These are phyloP conservation scores for Tapera naevia DNA, from an alignment of 2,797 vertebrate species.

Conservation along the genomic window DNA sequence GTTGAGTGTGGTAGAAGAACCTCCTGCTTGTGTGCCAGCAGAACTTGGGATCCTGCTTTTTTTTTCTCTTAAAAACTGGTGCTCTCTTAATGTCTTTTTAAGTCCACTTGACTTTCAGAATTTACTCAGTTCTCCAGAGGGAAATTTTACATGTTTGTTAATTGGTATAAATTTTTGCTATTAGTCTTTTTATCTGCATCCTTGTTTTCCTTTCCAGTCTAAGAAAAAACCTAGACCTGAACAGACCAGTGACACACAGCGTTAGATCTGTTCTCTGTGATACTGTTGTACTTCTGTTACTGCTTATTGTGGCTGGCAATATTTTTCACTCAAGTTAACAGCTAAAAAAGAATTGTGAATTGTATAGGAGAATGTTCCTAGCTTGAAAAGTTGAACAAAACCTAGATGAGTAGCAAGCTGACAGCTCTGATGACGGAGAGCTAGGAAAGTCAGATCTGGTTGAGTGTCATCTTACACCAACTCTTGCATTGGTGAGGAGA, in stretches of 20 bases:
- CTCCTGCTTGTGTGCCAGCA: background rate
- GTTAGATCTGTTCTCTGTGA: background rate
- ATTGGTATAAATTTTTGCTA: background rate
- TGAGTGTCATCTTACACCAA: background rate
- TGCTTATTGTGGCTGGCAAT: background rate
- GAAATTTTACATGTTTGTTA: background rate
- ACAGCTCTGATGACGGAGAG: background rate
- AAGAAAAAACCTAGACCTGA: background rate
- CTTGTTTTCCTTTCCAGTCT: background rate
- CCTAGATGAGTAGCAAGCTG: background rate
- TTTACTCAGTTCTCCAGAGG: background rate
- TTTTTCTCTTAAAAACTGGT: background rate
- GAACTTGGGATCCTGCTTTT: background rate
- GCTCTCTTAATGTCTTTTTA: background rate
- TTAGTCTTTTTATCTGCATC: background rate
- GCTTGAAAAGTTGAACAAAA: background rate
- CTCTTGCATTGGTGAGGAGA: background rate
- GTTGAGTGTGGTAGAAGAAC: background rate
- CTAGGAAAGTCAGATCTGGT: background rate
- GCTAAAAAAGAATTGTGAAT: background rate
- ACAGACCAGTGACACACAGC: accelerated
- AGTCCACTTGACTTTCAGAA: background rate
- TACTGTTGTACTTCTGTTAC: background rate
- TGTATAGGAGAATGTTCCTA: background rate
- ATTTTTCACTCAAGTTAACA: background rate